Evolutionary conservation across 1,140 invertebrate genomes (phyloP), one percentile per base, ranked within the genome.

Genomic region (Aphaenogaster floridana): DNA sequence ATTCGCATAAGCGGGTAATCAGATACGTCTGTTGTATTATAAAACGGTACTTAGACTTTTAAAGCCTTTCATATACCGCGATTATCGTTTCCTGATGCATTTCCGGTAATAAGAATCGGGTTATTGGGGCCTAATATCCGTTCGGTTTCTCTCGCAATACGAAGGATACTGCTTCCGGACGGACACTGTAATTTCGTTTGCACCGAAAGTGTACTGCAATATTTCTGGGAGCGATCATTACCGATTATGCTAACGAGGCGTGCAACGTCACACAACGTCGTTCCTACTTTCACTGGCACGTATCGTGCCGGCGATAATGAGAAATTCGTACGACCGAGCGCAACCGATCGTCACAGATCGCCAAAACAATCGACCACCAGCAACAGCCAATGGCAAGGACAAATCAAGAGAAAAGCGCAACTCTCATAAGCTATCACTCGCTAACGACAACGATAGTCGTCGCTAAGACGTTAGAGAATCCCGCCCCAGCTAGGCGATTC

Each of bases 61-160:
- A 34, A 17, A 34, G 34, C 28, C 45, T 39, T 79, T 9, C 17
- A 21, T 39, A 74, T 36, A 17, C 21, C n/a, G 76, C 39, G 61
- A 50, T 48, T 64, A 64, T 17, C 34, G 59, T 34, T 69, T 79
- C 59, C 61, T 39, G 45, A 66, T 9, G 21, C 72, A 63, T 50
- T 69, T 69, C 66, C 66, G 66, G 72, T 68, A 86, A 79, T 86
- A 78, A 83, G 85, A 90, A 89, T 89, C 88, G 57, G 78, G 88
- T 90, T 89, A 89, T 90, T 76, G 85, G 74, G 61, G 17, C 74
- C 85, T 90, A 87, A 89, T 90, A 89, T 90, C 88, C 87, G 88
- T 57, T 61, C 81, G 63, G 63, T 89, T 87, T 89, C 89, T 87
- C 77, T 71, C 21, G 54, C 71, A 9, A 21, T 63, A 48, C 69